Conservation (phyloP, 2,113 vertebrate genomes). For the Mungos mungo region DNA sequence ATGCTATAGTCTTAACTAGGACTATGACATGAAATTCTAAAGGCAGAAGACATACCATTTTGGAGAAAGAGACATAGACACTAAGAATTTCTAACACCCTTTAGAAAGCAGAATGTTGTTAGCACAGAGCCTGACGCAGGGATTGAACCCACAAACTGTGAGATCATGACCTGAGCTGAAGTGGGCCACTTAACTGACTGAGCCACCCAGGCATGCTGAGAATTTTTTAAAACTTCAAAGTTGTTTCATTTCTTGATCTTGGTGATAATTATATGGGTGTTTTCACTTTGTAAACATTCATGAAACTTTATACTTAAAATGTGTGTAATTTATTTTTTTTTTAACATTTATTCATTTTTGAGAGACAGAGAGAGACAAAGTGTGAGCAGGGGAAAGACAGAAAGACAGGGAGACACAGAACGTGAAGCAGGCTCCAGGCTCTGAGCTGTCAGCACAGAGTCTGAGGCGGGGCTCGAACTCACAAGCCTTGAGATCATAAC, state of each 20-base stretch:
- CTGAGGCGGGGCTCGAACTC: no score
- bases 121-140: no score
- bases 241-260: constrained; percentile 9
- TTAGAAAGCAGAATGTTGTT: neutral
- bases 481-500: no score
- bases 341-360: no score
- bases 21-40: neutral
- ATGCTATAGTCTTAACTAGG: neutral
- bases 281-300: neutral
- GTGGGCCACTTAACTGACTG: no score
- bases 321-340: neutral
- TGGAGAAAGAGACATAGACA: neutral
- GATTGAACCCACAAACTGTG: no score
- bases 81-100: neutral
- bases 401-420: no score
- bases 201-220: no score
- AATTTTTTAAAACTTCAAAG: neutral
- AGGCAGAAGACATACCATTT: neutral
- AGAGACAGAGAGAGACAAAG: no score
- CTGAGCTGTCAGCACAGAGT: no score
- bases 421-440: no score
- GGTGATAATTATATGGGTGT: neutral
- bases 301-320: neutral
- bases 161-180: neutral
- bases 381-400: no score